Percentiles rank a stretch among this genome's conserved stretches.
Conservation (phyloP, 2,797 vertebrate species). For the Mionectes olivaceus region DNA sequence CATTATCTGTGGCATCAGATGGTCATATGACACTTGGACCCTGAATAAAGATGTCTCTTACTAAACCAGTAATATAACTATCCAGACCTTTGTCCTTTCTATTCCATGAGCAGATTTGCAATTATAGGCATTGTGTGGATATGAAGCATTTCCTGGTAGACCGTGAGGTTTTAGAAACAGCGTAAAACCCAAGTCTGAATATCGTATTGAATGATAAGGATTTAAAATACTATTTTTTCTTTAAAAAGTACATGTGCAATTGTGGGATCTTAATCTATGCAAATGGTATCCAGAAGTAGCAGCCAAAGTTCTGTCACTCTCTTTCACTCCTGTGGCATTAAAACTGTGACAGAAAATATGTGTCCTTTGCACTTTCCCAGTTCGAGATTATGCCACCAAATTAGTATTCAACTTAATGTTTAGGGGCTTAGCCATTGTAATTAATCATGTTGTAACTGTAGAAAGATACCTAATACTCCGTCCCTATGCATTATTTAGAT, state of each 20-base stretch:
- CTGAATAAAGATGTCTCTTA: background rate
- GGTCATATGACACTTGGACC: background rate
- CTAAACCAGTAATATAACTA: background rate
- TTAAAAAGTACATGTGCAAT: background rate
- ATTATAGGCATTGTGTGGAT: background rate
- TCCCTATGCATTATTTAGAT: conserved; percentile 71
- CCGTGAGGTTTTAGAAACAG: background rate
- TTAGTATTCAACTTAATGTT: conserved; percentile 71
- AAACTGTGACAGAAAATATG: conserved; percentile 13
- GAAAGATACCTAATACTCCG: conserved; percentile 62
- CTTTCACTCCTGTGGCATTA: conserved; percentile 24
- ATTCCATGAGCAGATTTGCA: background rate
- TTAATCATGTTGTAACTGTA: conserved; percentile 70
- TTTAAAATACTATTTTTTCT: background rate
- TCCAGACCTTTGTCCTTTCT: background rate
- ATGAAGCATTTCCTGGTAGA: background rate
- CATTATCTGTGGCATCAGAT: background rate
- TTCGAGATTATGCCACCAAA: conserved; percentile 61
- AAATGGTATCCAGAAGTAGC: background rate
- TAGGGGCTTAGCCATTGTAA: conserved; percentile 61
- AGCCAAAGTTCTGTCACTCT: conserved; percentile 17
- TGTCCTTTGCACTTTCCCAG: conserved; percentile 20
- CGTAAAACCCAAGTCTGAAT: background rate
- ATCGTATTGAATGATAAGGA: background rate
- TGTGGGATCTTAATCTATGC: background rate